A percentile compares a stretch with the other conserved stretches of the same genome.
Conservation (phyloP, 2,113 vertebrate genomes). For the Nymphicus hollandicus region DNA sequence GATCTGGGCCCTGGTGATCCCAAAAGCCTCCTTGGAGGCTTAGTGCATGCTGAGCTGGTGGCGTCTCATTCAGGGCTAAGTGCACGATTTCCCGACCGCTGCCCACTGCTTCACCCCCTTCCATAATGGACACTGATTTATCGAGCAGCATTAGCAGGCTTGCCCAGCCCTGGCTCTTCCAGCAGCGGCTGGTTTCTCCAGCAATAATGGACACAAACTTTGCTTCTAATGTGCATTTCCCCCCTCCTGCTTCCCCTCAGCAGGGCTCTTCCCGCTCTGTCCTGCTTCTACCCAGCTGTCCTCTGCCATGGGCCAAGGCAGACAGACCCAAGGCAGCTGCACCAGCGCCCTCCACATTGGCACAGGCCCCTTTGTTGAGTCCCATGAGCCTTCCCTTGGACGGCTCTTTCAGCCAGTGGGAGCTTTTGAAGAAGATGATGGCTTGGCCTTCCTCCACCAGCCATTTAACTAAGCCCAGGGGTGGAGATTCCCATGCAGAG, state of each 20-base stretch:
- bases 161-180: background rate
- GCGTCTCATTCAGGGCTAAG: background rate
- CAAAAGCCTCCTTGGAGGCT: background rate
- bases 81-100: background rate
- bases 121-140: background rate
- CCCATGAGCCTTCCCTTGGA: background rate
- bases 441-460: background rate
- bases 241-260: background rate
- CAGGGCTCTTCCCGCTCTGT: background rate
- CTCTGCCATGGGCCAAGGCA: fast-evolving
- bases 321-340: background rate
- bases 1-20: background rate
- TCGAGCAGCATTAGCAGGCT: background rate
- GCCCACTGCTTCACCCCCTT: background rate
- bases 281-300: background rate
- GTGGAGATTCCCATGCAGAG: background rate
- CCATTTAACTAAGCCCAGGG: background rate
- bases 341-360: no score
- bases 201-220: background rate
- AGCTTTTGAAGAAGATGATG: background rate
- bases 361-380: background rate
- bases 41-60: background rate
- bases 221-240: background rate
- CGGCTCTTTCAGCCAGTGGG: background rate
- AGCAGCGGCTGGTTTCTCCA: background rate